Evolutionary conservation across 1,140 invertebrate genomes (phyloP), one percentile per base, ranked within the genome.

Genomic region (Eubasilissa regina): DNA sequence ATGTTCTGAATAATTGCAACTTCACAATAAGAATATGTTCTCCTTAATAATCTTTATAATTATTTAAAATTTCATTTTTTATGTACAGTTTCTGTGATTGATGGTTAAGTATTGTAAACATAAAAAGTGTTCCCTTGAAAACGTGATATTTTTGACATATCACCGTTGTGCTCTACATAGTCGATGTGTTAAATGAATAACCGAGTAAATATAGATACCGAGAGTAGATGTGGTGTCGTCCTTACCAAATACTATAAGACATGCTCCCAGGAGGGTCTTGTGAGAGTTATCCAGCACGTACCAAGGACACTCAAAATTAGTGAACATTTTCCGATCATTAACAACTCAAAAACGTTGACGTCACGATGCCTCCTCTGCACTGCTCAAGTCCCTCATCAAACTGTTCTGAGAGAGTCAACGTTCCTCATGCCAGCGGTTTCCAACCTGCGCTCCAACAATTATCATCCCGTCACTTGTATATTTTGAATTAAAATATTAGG

Each of bases 201-300:
- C 25, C 6, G 25, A n/a, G n/a, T n/a, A n/a, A n/a, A n/a, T n/a
- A n/a, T n/a, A n/a, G n/a, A n/a, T 35, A 35, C 25, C 6, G 25
- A 35, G 25, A 6, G 1, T 1, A 35, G 25, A 35, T 3, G 25
- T 6, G 25, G 25, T 3, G 25, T 35, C 10, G 13, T 56, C 75
- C 89, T 87, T 83, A 90, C 89, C 89, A 80, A 90, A 89, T 75
- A 90, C 83, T 81, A 89, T 85, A 13, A 90, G 85, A 83, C 87
- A 89, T 74, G 86, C 85, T 81, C 89, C 89, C 76, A 90, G 81
- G 62, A 90, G 81, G 43, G 85, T 87, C 86, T 89, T 89, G 79
- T 89, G 89, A 11, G 89, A 90, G 85, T 85, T 85, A 83, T 90
- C 88, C 83, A 89, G 87, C 68, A 87, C 86, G 86, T 88, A 88